Percentiles rank a stretch among this genome's conserved stretches.
These are phyloP conservation scores for Ginglymostoma cirratum DNA, from an alignment of 2,113 vertebrate species.

Conservation along the genomic window DNA sequence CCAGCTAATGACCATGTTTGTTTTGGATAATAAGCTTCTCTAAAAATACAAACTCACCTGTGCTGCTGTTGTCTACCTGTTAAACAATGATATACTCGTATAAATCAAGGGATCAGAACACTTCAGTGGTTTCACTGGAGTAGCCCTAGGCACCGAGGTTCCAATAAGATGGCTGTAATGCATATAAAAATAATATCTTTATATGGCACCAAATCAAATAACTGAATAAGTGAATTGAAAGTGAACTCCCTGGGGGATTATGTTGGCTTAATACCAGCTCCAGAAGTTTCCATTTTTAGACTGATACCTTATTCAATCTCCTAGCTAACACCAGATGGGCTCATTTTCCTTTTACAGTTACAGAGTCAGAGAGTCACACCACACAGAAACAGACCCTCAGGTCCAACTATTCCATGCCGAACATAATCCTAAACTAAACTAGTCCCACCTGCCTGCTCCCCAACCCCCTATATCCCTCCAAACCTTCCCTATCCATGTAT, in stretches of 20 bases:
- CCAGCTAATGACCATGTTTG: not conserved
- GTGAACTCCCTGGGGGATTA: not conserved
- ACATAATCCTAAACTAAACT: too few relatives aligned
- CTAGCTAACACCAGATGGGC: not conserved
- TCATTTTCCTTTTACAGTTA: not conserved
- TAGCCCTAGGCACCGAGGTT: not conserved
- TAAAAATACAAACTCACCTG: not conserved
- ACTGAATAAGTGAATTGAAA: not conserved
- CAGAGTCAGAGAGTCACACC: too few relatives aligned
- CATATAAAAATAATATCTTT: not conserved
- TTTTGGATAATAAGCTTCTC: not conserved
- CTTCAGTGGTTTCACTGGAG: not conserved
- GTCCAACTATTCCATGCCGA: too few relatives aligned
- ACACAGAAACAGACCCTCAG: too few relatives aligned
- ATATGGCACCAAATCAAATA: not conserved
- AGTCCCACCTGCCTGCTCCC: too few relatives aligned
- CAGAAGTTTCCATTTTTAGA: not conserved
- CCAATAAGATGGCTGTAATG: not conserved
- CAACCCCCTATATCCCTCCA: too few relatives aligned
- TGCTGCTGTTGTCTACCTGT: not conserved
- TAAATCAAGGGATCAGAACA: not conserved
- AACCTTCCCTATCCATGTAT: too few relatives aligned
- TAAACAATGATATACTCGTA: not conserved
- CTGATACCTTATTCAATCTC: not conserved
- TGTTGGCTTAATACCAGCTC: not conserved